Percentiles rank a stretch among this genome's conserved stretches.
Evolutionary conservation across 2,888 invertebrate genomes (phyloP).

Genomic region (Matsumyia berberina): DNA sequence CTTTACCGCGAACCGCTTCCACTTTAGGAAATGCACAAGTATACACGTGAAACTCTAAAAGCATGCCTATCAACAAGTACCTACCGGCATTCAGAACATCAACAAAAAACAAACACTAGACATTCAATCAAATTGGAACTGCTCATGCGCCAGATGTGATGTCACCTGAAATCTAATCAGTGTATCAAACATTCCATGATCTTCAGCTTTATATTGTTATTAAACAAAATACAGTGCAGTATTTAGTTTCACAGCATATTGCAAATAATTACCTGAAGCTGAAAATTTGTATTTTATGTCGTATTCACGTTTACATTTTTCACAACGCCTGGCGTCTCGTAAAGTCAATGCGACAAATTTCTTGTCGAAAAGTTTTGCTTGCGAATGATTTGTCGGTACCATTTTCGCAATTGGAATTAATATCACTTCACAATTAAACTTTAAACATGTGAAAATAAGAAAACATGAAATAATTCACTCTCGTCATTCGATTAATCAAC

Average conservation of each 20-base stretch:
- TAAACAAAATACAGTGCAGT: conserved; percentile 7
- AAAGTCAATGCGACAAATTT: conserved; percentile 80
- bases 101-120: background rate
- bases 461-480: background rate
- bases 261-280: conserved; percentile 16
- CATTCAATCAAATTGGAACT: background rate
- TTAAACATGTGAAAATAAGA: background rate
- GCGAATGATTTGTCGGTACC: conserved; percentile 43
- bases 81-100: conserved; percentile 20
- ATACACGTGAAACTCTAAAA: background rate
- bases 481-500: background rate
- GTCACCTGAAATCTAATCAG: background rate
- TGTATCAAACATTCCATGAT: background rate
- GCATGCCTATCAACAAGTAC: conserved; percentile 12
- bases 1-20: too few species aligned
- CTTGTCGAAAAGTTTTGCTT: conserved; percentile 79
- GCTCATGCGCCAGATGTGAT: conserved; percentile 33
- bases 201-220: background rate
- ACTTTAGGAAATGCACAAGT: too few species aligned
- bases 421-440: conserved; percentile 17
- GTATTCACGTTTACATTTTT: conserved; percentile 79
- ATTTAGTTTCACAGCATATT: too few species aligned
- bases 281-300: conserved; percentile 58
- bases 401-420: conserved; percentile 26
- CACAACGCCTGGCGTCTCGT: conserved; percentile 78